phyloP scores from a whole-genome alignment of 2,113 vertebrate species.

The Peromyscus maniculatus region DNA sequence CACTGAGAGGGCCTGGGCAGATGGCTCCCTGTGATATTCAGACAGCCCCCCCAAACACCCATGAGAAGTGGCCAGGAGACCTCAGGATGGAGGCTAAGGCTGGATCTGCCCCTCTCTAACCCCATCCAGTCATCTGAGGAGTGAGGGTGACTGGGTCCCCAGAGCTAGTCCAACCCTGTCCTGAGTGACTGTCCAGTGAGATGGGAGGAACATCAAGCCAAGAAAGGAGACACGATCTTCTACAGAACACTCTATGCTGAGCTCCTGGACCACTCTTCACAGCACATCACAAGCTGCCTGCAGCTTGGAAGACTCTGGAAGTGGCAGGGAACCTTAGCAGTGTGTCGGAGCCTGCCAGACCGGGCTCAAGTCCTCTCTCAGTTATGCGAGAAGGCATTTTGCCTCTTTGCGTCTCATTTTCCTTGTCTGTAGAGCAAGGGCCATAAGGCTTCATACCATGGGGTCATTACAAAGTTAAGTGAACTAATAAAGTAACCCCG shows the following conservation, averaged over 20 bases:
- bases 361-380: background rate
- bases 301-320: background rate
- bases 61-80: background rate
- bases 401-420: background rate
- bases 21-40: background rate
- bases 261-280: background rate
- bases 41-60: fast-evolving
- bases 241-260: fast-evolving
- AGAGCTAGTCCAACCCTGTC: background rate
- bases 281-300: fast-evolving
- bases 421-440: background rate
- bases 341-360: background rate
- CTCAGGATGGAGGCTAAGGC: fast-evolving
- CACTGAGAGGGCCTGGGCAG: background rate
- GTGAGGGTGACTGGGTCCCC: fast-evolving
- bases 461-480: background rate
- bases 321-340: fast-evolving
- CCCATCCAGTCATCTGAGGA: background rate
- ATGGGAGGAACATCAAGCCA: background rate
- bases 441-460: fast-evolving
- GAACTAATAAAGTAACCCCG: too few relatives aligned
- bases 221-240: background rate
- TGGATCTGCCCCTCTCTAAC: background rate
- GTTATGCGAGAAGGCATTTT: background rate
- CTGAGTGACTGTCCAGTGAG: background rate